Conservation (phyloP, 92 coral and sea anemone species). For the Phenganax marumi region DNA sequence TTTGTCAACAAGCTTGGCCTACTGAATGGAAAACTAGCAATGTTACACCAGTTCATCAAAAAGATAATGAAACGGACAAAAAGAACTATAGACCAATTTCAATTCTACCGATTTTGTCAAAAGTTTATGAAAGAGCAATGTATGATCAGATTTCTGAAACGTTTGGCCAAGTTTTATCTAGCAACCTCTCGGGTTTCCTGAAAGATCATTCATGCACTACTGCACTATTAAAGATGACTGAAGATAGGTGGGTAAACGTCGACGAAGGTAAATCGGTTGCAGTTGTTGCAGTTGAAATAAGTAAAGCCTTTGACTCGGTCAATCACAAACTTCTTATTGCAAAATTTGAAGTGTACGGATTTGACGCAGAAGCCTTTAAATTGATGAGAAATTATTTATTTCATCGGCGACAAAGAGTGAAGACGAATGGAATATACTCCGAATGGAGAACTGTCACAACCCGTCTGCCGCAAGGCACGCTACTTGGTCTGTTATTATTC, state of each 20-base stretch:
- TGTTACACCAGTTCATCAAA: constrained; percentile 45
- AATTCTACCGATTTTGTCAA: constrained; percentile 34
- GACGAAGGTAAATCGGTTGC: constrained; percentile 40
- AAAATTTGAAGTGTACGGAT: constrained; percentile 31
- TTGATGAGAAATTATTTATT: constrained; percentile 20
- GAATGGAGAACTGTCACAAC: constrained; percentile 17
- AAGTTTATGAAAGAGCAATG: constrained; percentile 47
- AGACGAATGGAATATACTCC: constrained; percentile 30
- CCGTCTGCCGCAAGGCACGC: constrained; percentile 37
- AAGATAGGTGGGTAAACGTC: constrained; percentile 39
- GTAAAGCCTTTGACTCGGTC: constrained; percentile 49
- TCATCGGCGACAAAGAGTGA: constrained; percentile 38
- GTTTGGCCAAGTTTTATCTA: constrained; percentile 24
- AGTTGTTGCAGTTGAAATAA: constrained; percentile 43
- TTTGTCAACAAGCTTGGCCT: constrained; percentile 43
- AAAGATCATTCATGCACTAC: constrained; percentile 48
- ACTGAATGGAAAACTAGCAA: constrained; percentile 57
- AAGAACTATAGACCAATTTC: constrained; percentile 52
- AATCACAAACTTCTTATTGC: constrained; percentile 18
- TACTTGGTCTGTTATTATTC: constrained; percentile 31
- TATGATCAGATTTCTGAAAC: constrained; percentile 51
- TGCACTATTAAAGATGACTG: constrained; percentile 39
- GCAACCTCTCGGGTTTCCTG: constrained; percentile 50
- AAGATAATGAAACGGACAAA: constrained; percentile 52
- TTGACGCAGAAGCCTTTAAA: constrained; percentile 23